A percentile compares a stretch with the other conserved stretches of the same genome.
Conservation (phyloP, 2,888 invertebrate genomes). For the Eilema depressum region DNA sequence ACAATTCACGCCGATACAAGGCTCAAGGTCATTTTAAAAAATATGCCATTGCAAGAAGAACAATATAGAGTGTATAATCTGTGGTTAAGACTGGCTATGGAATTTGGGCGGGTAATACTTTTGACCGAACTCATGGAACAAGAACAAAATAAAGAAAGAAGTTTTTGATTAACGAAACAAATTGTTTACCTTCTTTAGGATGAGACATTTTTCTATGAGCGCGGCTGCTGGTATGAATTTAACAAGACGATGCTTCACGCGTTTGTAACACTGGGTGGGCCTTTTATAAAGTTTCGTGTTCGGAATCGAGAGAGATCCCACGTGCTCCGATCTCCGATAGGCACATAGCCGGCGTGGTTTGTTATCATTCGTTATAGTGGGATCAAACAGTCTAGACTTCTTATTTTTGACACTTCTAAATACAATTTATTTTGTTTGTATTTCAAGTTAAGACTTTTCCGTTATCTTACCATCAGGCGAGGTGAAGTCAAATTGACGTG, state of each 20-base stretch:
- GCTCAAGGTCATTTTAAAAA: slow-evolving; percentile 20
- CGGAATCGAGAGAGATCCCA: slow-evolving; percentile 66
- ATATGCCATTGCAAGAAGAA: not conserved
- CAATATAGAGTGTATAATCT: not conserved
- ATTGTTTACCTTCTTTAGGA: slow-evolving; percentile 79
- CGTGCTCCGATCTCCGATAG: slow-evolving; percentile 65
- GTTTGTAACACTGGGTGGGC: slow-evolving; percentile 67
- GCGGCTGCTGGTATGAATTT: slow-evolving; percentile 53
- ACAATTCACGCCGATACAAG: slow-evolving; percentile 1
- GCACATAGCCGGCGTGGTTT: slow-evolving; percentile 64
- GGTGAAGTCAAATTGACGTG: too few species aligned
- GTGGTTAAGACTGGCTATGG: slow-evolving; percentile 24
- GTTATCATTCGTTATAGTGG: slow-evolving; percentile 69
- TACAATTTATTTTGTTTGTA: too few species aligned
- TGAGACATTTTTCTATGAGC: slow-evolving; percentile 68
- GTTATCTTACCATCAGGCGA: too few species aligned
- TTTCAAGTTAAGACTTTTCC: too few species aligned
- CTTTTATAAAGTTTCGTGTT: slow-evolving; percentile 79
- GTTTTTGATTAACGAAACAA: slow-evolving; percentile 33
- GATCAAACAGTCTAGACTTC: slow-evolving; percentile 53
- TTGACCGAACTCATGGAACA: slow-evolving; percentile 26
- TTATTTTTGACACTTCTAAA: not conserved
- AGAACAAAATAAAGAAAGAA: slow-evolving; percentile 9
- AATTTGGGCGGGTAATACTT: slow-evolving; percentile 46
- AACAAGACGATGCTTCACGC: slow-evolving; percentile 63